Base-by-base conservation (phyloP, 2,113 vertebrate species). In the Beaufortia kweichowensis region DNA sequence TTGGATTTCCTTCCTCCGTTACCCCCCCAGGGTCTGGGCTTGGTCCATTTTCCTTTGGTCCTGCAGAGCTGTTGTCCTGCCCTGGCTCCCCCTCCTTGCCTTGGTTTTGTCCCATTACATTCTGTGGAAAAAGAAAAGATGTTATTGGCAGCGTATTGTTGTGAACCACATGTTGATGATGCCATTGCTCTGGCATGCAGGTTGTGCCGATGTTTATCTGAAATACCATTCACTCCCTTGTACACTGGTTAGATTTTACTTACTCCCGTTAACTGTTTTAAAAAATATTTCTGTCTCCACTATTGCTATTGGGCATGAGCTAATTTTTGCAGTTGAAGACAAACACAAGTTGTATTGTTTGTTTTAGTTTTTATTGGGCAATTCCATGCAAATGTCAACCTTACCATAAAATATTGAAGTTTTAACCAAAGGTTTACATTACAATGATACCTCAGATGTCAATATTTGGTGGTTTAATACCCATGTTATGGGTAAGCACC, bases 71-170 rank as follows among this genome's bases (percentile, higher is more conserved):
- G 0, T 73, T 60, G 57, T 26, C 72, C 71, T 84, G 77, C 59
- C 35, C 15, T 85, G 73, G 86, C 33, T 79, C 85, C 26, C 85
- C 88, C 65, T 83, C 39, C 84, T 88, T 92, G 57, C 88, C 89
- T 82, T 86, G 92, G 81, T 86, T 91, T 84, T 93, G 92, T 75
- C 92, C 92, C 92, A 93, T 93, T 55, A 28, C 89, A 73, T 75
- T 89, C 92, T 92, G 87, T 76, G 69, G 85, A 86, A 82, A 87
- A 84, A 84, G 23, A 82, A 53, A 86, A 74, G 65, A 69, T 75
- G 76, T 65, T 70, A 74, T 68, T 81, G 29, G 61, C 61, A n/a
- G n/a, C 62, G 53, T 31, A 46, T 33, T 46, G 31, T 41, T 11
- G 57, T 3, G 28, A 65, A 31, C 14, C 56, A 61, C 62, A 24